phyloP scores from a whole-genome alignment of 2,797 vertebrate genomes.

The Threskiornis aethiopicus region DNA sequence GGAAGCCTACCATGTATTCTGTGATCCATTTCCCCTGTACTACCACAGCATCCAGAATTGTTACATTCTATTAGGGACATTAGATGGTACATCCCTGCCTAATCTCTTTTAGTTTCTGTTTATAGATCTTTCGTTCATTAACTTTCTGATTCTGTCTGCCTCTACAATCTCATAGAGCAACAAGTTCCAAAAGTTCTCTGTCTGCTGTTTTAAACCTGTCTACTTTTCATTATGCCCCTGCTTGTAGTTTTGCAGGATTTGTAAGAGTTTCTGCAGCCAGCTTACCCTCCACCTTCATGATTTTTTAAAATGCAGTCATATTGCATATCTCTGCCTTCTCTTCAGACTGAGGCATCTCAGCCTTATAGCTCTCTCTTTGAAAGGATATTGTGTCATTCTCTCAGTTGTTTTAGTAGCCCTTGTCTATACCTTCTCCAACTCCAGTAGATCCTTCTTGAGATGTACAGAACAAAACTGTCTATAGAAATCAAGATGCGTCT shows the following conservation, averaged over 20 bases:
- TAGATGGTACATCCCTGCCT: not conserved
- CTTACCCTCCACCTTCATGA: not conserved
- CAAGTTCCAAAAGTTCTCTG: not conserved
- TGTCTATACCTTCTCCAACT: not conserved
- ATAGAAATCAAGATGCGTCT: not conserved
- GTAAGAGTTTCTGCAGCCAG: not conserved
- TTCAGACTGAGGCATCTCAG: not conserved
- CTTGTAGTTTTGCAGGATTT: not conserved
- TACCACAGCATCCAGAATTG: not conserved
- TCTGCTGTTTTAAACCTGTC: not conserved
- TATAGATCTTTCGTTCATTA: not conserved
- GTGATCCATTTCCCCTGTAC: not conserved
- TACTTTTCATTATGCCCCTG: not conserved
- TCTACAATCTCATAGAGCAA: not conserved
- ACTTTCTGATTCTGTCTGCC: not conserved
- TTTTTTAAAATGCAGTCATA: not conserved
- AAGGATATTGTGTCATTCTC: not conserved
- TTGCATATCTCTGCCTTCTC: not conserved
- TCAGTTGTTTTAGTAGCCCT: not conserved
- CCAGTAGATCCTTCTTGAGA: not conserved
- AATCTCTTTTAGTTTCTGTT: not conserved
- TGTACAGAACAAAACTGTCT: not conserved
- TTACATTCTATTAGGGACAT: not conserved
- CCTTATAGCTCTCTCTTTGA: not conserved
- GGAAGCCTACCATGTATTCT: rapidly evolving